phyloP scores from a whole-genome alignment of 2,797 vertebrate genomes.

The Linurgus olivaceus region DNA sequence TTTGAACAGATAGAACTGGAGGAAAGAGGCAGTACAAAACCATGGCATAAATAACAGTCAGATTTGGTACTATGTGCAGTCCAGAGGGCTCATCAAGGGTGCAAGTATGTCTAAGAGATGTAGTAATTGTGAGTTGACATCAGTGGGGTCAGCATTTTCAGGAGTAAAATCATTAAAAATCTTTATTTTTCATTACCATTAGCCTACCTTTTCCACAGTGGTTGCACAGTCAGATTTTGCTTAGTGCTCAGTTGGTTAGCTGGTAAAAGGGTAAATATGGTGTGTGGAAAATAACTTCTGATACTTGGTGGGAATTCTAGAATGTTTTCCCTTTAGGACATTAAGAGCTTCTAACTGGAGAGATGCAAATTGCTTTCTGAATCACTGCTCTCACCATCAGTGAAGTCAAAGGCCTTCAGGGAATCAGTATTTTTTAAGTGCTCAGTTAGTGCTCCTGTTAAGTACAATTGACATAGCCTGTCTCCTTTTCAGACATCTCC shows the following conservation, averaged over 20 bases:
- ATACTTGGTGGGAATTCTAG: neutral
- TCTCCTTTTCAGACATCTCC: slow-evolving; percentile 1
- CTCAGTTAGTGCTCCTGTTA: slow-evolving; percentile 22
- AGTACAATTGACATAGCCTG: neutral
- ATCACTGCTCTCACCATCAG: neutral
- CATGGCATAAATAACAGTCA: neutral
- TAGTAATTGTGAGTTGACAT: neutral
- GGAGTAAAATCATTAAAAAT: no score
- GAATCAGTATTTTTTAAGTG: slow-evolving; percentile 2
- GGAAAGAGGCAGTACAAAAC: neutral
- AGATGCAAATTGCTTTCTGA: slow-evolving; percentile 4
- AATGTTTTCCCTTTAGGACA: neutral
- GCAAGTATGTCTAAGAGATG: neutral
- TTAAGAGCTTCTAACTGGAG: neutral
- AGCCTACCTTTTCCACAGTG: neutral
- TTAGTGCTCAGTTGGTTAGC: neutral
- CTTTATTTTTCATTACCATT: no score
- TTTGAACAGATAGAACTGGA: neutral
- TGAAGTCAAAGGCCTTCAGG: neutral
- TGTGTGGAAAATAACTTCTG: neutral
- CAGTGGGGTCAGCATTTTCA: neutral
- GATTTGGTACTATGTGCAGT: neutral
- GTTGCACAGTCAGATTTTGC: neutral
- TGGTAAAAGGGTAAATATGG: neutral
- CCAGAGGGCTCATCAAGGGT: neutral